Base-by-base conservation (phyloP, 2,888 invertebrate species). In the Sinopyrophorus schimmeli region DNA sequence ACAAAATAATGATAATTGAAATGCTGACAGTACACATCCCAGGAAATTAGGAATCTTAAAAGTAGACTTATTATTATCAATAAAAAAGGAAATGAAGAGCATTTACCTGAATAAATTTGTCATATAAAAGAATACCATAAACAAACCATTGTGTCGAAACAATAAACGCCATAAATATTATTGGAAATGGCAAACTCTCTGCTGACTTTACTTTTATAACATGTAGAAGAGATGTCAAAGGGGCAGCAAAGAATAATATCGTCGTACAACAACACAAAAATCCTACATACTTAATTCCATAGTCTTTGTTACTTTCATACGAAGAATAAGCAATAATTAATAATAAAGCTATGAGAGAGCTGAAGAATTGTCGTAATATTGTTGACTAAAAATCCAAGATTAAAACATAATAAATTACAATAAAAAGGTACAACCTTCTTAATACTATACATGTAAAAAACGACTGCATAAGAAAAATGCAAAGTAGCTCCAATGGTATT, bases 121-220 rank as follows among this genome's bases (percentile, higher is more conserved):
- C 93, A 37, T 83, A 76, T 55, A 89, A 79, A 31, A 93, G 74
- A 37, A 82, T 69, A 17, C 95, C 95, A 75, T 95, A 96, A 1
- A 86, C 69, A 55, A 86, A 82, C 95, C 96, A 96, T 60, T 91
- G 83, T 14, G 82, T 72, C 5, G 89, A 87, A 3, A 92, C 89
- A 38, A 91, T 73, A 69, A 93, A 87, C 21, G 89, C 88, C 68
- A 88, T 84, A 26, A 88, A 72, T 69, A 94, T 93, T 65, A 95
- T 79, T 3, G 91, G 89, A 68, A 92, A 89, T 16, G 95, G 94
- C 62, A 96, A 77, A 68, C 86, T 88, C 63, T 92, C 92, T 0
- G 92, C 86, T 69, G 82, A 90, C 71, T 85, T 87, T 3, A 84
- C 81, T 69, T 77, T 81, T 40, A 94, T 76, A 3, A 96, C 93